Conservation (phyloP, 2,797 vertebrate genomes). For the Pitangus sulphuratus region DNA sequence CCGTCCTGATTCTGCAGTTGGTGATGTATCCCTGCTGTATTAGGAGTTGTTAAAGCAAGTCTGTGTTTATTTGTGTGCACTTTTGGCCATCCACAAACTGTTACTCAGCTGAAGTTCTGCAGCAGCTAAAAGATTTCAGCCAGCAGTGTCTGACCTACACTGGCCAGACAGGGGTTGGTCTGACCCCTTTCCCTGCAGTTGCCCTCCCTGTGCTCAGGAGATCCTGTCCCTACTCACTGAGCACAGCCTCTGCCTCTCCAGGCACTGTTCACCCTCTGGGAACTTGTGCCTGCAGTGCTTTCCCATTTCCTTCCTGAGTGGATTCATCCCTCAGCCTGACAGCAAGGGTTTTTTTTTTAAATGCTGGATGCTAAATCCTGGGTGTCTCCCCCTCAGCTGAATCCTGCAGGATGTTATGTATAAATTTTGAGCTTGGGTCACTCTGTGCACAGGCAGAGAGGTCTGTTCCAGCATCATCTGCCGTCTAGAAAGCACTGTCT, state of each 20-base stretch:
- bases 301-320: background rate
- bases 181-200: background rate
- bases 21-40: background rate
- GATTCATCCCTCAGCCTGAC: background rate
- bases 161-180: background rate
- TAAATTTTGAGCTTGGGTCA: background rate
- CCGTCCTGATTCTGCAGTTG: background rate
- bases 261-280: background rate
- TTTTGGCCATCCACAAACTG: background rate
- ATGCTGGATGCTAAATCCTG: background rate
- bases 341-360: background rate
- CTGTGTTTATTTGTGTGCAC: background rate
- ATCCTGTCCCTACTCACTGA: background rate
- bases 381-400: background rate
- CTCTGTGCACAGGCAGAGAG: background rate
- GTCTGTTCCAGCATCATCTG: slow-evolving; percentile 46
- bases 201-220: background rate
- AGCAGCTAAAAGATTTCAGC: too few species aligned
- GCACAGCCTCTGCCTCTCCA: background rate
- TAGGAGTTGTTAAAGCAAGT: background rate
- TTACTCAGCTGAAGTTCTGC: background rate
- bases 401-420: background rate
- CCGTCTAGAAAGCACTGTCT: slow-evolving; percentile 36
- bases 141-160: background rate
- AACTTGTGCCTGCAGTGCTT: background rate